These are phyloP conservation scores for Plemyria rubiginata DNA, from an alignment of 2,888 invertebrate genomes.

Conservation along the genomic window DNA sequence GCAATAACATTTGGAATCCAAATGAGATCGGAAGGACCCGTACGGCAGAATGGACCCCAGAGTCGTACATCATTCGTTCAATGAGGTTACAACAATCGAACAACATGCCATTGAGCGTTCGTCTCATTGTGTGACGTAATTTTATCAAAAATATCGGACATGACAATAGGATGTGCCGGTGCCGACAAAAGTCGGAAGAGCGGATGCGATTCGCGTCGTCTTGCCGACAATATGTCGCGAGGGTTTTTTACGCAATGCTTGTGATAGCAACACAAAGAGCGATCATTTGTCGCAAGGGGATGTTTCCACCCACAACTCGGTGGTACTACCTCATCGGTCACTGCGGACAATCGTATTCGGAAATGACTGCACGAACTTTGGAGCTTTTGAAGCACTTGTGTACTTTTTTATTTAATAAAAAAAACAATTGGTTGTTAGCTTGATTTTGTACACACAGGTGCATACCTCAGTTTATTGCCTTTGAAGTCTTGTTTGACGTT, in stretches of 20 bases:
- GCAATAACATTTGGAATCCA: conserved; percentile 64
- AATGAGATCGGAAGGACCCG: conserved; percentile 75
- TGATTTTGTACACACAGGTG: conserved; percentile 69
- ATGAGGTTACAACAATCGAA: conserved; percentile 80
- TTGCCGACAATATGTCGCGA: conserved; percentile 71
- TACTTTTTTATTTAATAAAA: conserved; percentile 45
- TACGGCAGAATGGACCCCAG: conserved; percentile 54
- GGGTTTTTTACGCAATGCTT: conserved; percentile 75
- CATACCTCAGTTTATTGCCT: conserved; percentile 26
- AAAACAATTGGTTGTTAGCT: conserved; percentile 49
- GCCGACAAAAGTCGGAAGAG: conserved; percentile 83
- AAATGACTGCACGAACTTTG: conserved; percentile 73
- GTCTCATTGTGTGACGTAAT: conserved; percentile 79
- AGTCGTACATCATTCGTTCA: conserved; percentile 78
- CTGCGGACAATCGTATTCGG: conserved; percentile 81
- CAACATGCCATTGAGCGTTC: conserved; percentile 76
- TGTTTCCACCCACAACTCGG: conserved; percentile 84
- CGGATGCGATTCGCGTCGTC: conserved; percentile 83
- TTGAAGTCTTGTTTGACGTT: too few relatives aligned
- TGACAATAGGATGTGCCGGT: conserved; percentile 70
- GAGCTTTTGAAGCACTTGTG: conserved; percentile 76
- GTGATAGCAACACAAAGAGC: conserved; percentile 60
- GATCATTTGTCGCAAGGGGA: conserved; percentile 74
- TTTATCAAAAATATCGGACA: conserved; percentile 82
- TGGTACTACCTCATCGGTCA: conserved; percentile 74